A percentile compares a stretch with the other conserved stretches of the same genome.
phyloP scores from a whole-genome alignment of 92 coral and sea anemone species.

The Palythoa caribaeorum region DNA sequence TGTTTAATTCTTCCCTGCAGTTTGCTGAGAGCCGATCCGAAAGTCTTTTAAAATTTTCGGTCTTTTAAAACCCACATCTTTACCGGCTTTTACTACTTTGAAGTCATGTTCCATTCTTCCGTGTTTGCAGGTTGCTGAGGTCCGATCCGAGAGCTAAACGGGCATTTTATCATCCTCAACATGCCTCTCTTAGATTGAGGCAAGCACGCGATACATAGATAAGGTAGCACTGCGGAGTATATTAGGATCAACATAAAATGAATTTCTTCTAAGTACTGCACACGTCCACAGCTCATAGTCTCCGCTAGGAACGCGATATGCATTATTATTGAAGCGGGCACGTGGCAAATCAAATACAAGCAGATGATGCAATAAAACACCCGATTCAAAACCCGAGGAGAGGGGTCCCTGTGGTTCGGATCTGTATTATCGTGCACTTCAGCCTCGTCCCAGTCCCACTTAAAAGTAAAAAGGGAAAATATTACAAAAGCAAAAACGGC shows the following conservation, averaged over 20 bases:
- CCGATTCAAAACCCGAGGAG: neutral
- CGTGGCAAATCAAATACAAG: conserved; percentile 7
- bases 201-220: conserved; percentile 1
- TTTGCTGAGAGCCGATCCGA: conserved; percentile 27
- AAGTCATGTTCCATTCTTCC: conserved; percentile 34
- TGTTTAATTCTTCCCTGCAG: conserved; percentile 10
- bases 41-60: neutral
- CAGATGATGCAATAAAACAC: conserved; percentile 6
- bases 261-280: conserved; percentile 13
- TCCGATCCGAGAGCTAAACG: neutral
- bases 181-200: conserved; percentile 22
- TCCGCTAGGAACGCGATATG: conserved; percentile 20
- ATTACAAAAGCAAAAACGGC: conserved; percentile 25
- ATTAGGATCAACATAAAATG: conserved; percentile 21
- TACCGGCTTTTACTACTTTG: neutral
- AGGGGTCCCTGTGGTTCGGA: neutral
- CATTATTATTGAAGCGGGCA: conserved; percentile 28
- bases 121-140: conserved; percentile 2
- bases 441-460: conserved; percentile 41
- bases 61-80: neutral
- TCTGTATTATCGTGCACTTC: neutral
- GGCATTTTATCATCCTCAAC: neutral
- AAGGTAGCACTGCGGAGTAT: conserved; percentile 11
- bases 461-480: neutral
- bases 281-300: neutral